phyloP scores from a whole-genome alignment of 2,113 vertebrate genomes.

The Vidua macroura region DNA sequence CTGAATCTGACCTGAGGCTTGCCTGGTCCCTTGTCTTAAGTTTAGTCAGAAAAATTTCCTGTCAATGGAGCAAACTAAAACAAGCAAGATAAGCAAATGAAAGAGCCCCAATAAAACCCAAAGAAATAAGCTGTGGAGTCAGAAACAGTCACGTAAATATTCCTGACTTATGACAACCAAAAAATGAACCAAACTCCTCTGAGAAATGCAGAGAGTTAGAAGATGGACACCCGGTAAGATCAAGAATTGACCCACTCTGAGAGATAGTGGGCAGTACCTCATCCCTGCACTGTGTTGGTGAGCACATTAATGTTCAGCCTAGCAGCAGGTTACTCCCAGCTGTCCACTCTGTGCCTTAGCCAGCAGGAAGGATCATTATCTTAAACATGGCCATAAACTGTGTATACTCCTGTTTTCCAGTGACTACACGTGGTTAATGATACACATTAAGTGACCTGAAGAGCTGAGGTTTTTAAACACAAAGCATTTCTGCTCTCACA shows the following conservation, averaged over 20 bases:
- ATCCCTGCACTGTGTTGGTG: background rate
- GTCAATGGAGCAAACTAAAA: background rate
- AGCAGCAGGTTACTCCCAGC: background rate
- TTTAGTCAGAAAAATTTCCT: background rate
- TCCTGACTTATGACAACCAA: background rate
- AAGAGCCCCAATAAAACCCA: background rate
- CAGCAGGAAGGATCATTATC: background rate
- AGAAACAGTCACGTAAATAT: background rate
- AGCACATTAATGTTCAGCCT: background rate
- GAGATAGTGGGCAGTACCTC: background rate
- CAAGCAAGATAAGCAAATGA: background rate
- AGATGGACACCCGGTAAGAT: background rate
- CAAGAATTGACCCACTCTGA: background rate
- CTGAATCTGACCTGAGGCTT: background rate
- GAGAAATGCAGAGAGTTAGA: background rate
- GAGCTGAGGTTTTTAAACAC: background rate
- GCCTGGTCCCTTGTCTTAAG: background rate
- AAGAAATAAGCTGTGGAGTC: background rate
- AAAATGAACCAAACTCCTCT: background rate
- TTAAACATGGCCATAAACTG: background rate
- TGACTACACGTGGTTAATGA: background rate
- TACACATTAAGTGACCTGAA: background rate
- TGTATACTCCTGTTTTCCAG: background rate
- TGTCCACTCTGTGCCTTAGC: background rate
- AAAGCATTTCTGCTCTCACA: background rate